A percentile compares a stretch with the other conserved stretches of the same genome.
These are phyloP conservation scores for Timandra comae DNA, from an alignment of 2,888 invertebrate genomes.

Conservation along the genomic window DNA sequence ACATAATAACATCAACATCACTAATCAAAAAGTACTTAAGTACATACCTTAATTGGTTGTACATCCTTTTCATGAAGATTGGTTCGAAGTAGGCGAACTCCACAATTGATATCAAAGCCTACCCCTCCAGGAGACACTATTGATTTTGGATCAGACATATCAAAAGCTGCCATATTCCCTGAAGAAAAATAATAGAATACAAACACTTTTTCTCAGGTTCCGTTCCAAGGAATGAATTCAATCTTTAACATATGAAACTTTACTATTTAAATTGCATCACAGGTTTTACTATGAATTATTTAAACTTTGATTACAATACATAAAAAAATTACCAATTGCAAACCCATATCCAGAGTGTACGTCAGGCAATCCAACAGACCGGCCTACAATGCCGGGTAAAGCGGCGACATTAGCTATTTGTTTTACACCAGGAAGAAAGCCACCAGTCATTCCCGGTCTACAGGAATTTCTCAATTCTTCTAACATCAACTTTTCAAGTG, in stretches of 20 bases:
- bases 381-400: conserved; percentile 96
- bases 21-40: neutral
- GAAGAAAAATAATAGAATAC: conserved; percentile 19
- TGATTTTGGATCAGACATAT: conserved; percentile 91
- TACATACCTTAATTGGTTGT: conserved; percentile 87
- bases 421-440: conserved; percentile 98
- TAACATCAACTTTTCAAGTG: conserved; percentile 96
- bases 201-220: neutral
- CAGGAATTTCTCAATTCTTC: conserved; percentile 96
- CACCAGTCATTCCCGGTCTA: conserved; percentile 92
- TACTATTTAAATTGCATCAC: neutral
- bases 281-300: neutral
- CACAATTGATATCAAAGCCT: conserved; percentile 99
- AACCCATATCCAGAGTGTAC: conserved; percentile 99
- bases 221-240: neutral
- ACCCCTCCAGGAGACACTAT: conserved; percentile 99
- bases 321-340: conserved; percentile 89
- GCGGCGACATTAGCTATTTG: conserved; percentile 99
- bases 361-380: conserved; percentile 96
- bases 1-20: neutral
- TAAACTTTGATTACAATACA: neutral
- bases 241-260: no score
- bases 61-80: conserved; percentile 97
- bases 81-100: conserved; percentile 95
- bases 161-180: conserved; percentile 99